phyloP scores from a whole-genome alignment of 2,113 vertebrate genomes.

The Butastur rufipennis region DNA sequence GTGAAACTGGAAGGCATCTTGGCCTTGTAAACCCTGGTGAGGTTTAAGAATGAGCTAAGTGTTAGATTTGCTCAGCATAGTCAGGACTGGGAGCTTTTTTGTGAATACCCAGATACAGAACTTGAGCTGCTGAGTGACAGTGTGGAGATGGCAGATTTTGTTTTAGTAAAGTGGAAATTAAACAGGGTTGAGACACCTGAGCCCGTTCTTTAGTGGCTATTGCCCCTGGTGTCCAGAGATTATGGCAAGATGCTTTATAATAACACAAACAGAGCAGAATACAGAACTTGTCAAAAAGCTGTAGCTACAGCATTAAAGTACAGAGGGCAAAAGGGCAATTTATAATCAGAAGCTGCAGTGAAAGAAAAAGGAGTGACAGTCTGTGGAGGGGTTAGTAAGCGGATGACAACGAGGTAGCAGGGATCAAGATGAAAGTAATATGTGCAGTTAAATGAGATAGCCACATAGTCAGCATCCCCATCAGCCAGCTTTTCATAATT shows the following conservation, averaged over 20 bases:
- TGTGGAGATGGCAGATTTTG: neutral
- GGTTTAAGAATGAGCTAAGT: neutral
- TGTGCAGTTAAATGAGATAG: neutral
- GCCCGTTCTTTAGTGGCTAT: neutral
- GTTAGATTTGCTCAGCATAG: neutral
- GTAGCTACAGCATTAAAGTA: neutral
- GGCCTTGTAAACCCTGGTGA: neutral
- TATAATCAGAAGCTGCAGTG: neutral
- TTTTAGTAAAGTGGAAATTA: neutral
- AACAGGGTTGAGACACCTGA: neutral
- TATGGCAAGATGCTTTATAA: neutral
- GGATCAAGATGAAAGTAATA: neutral
- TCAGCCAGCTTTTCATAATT: slow-evolving; percentile 1
- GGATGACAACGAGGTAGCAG: neutral
- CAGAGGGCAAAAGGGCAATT: neutral
- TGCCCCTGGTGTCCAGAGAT: neutral
- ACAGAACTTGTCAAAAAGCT: neutral
- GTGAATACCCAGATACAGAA: neutral
- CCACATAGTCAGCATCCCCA: neutral
- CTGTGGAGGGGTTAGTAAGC: neutral
- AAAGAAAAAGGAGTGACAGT: neutral
- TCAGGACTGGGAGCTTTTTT: neutral
- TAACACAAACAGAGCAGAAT: neutral
- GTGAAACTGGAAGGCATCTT: neutral
- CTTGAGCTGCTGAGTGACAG: neutral